Evolutionary conservation across 2,797 vertebrate species (phyloP).

Genomic region (Sebastes hubbsi): DNA sequence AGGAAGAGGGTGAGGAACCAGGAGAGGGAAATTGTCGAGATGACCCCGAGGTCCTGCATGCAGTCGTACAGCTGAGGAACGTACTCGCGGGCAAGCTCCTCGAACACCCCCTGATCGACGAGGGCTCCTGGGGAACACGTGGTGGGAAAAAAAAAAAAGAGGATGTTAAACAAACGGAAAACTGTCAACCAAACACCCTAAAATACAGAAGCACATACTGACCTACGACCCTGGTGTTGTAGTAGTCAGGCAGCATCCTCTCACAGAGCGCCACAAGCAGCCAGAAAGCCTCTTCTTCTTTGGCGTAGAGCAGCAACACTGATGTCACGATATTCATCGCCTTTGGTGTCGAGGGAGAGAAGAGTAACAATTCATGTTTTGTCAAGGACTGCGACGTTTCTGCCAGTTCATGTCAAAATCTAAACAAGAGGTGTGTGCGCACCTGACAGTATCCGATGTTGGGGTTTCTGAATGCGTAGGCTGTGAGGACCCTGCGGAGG

Average conservation of each 20-base stretch:
- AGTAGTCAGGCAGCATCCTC: slow-evolving; percentile 97
- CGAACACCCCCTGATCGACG: slow-evolving; percentile 98
- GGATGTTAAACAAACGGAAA: not conserved
- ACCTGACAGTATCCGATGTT: slow-evolving; percentile 99
- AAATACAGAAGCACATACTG: slow-evolving; percentile 56
- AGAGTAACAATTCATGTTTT: not conserved
- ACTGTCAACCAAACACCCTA: not conserved
- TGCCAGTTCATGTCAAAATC: not conserved
- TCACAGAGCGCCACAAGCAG: slow-evolving; percentile 96
- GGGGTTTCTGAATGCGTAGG: slow-evolving; percentile 97
- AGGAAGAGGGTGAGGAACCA: slow-evolving; percentile 99
- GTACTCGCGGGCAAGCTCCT: slow-evolving; percentile 93
- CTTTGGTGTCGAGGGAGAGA: slow-evolving; percentile 67
- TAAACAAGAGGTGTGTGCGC: not conserved
- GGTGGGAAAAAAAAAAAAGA: not conserved
- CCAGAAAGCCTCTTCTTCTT: slow-evolving; percentile 99
- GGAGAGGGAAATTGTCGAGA: slow-evolving; percentile 97
- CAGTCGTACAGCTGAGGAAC: slow-evolving; percentile 97
- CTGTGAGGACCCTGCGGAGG: slow-evolving; percentile 94
- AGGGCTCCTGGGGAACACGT: slow-evolving; percentile 85
- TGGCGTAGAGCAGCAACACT: slow-evolving; percentile 94
- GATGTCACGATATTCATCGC: slow-evolving; percentile 99
- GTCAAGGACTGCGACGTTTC: not conserved
- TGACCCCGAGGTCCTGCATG: slow-evolving; percentile 97
- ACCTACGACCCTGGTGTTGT: slow-evolving; percentile 98